Conservation (phyloP, 2,888 invertebrate genomes). For the Priocnemis perturbator region DNA sequence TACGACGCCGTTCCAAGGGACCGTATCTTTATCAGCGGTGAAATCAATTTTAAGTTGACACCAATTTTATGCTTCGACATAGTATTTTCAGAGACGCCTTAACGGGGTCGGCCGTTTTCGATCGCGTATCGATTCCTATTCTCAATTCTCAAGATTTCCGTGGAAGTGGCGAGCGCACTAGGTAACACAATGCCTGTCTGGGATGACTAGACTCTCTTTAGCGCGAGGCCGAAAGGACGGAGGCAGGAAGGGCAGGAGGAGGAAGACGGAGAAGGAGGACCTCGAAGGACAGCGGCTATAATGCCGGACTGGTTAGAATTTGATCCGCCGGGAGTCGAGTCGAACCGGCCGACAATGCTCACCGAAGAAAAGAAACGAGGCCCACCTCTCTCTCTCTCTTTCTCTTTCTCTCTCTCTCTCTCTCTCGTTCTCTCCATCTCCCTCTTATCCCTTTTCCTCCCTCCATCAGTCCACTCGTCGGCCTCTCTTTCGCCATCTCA, state of each 20-base stretch:
- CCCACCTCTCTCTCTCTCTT: constrained; percentile 31
- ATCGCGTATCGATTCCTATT: not conserved
- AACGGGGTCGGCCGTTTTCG: not conserved
- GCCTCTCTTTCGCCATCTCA: not conserved
- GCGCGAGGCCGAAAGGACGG: constrained; percentile 46
- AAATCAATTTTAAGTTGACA: too few relatives aligned
- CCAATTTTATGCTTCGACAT: too few relatives aligned
- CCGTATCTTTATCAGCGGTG: too few relatives aligned
- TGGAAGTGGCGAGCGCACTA: constrained; percentile 27
- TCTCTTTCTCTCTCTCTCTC: constrained; percentile 34
- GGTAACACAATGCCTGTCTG: constrained; percentile 65
- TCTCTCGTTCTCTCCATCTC: constrained; percentile 10
- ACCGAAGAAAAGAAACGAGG: constrained; percentile 59
- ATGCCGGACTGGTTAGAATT: constrained; percentile 74
- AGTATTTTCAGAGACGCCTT: not conserved
- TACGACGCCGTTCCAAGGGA: too few relatives aligned
- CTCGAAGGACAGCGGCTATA: constrained; percentile 72
- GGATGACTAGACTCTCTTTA: constrained; percentile 63
- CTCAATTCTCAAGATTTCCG: not conserved
- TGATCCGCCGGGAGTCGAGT: constrained; percentile 72
- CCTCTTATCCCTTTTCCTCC: constrained; percentile 21
- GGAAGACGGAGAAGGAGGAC: constrained; percentile 38
- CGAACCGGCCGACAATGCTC: constrained; percentile 67
- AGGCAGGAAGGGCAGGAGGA: constrained; percentile 24
- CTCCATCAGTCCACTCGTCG: constrained; percentile 7